These are phyloP conservation scores for Mimumesa dahlbomi DNA, from an alignment of 2,888 invertebrate genomes.

Conservation along the genomic window DNA sequence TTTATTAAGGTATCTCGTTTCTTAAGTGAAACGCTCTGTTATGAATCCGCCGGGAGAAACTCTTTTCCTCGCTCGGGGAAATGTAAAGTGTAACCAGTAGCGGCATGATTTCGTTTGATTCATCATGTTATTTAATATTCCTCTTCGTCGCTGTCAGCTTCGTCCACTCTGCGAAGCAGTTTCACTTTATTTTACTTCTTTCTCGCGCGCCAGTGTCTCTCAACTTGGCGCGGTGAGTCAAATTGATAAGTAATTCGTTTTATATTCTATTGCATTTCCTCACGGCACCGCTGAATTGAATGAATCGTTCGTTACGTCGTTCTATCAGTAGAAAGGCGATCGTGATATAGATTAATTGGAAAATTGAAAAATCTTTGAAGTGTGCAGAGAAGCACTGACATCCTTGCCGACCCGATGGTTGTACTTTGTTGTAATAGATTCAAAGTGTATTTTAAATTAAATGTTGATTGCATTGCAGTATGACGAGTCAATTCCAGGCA, in stretches of 20 bases:
- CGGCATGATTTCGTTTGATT: conserved; percentile 12
- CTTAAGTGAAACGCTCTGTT: conserved; percentile 17
- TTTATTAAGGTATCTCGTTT: conserved; percentile 23
- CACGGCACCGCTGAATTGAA: too few relatives aligned
- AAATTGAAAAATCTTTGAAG: conserved; percentile 16
- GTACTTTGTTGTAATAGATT: conserved; percentile 4
- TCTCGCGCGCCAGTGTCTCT: neutral
- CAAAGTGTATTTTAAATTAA: conserved; percentile 19
- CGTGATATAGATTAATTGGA: conserved; percentile 25
- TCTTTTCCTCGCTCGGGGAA: neutral
- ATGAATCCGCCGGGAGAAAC: conserved; percentile 6
- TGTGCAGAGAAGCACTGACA: neutral
- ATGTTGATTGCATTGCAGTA: conserved; percentile 24
- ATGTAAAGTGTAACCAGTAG: neutral
- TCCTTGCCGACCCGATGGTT: neutral
- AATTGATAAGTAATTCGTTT: neutral
- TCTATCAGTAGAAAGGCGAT: neutral
- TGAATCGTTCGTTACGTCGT: too few relatives aligned
- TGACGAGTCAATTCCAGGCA: conserved; percentile 9
- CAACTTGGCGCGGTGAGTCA: neutral
- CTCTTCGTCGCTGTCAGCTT: neutral
- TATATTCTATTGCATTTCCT: too few relatives aligned
- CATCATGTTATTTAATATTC: conserved; percentile 34
- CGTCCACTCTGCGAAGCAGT: neutral
- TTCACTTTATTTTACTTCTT: neutral